A percentile compares a stretch with the other conserved stretches of the same genome.
phyloP scores from a whole-genome alignment of 2,797 vertebrate species.

The Tokudaia muenninki region DNA sequence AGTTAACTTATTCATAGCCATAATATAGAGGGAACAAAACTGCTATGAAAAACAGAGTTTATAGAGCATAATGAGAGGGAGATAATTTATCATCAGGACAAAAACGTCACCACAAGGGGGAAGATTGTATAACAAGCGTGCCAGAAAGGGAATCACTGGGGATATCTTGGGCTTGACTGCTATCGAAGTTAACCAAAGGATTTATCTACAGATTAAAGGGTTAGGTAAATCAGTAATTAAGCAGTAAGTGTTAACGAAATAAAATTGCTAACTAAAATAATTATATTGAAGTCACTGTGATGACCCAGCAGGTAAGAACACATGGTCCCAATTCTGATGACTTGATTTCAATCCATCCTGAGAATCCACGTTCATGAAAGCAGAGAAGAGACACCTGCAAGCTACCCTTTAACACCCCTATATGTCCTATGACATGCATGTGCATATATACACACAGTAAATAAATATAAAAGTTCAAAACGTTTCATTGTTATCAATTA shows the following conservation, averaged over 20 bases:
- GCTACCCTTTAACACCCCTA: background rate
- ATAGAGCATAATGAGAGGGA: background rate
- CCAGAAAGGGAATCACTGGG: background rate
- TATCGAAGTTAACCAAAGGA: background rate
- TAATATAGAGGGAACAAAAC: background rate
- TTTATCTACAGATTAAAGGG: background rate
- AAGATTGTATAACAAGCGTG: background rate
- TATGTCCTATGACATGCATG: too few species aligned
- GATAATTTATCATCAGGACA: background rate
- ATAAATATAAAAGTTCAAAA: background rate
- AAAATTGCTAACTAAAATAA: background rate
- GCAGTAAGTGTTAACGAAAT: background rate
- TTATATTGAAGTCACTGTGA: background rate
- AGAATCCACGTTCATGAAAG: background rate
- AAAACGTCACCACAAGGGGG: background rate
- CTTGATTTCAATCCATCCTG: background rate
- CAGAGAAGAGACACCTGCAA: background rate
- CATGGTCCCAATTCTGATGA: background rate
- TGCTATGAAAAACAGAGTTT: background rate
- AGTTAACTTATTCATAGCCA: background rate
- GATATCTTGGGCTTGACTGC: background rate
- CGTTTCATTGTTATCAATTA: background rate
- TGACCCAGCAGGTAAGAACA: background rate
- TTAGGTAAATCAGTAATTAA: conserved; percentile 20
- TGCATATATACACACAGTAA: background rate